Evolutionary conservation across 1,140 invertebrate genomes (phyloP).

Genomic region (Pseudomyrmex pallidus): DNA sequence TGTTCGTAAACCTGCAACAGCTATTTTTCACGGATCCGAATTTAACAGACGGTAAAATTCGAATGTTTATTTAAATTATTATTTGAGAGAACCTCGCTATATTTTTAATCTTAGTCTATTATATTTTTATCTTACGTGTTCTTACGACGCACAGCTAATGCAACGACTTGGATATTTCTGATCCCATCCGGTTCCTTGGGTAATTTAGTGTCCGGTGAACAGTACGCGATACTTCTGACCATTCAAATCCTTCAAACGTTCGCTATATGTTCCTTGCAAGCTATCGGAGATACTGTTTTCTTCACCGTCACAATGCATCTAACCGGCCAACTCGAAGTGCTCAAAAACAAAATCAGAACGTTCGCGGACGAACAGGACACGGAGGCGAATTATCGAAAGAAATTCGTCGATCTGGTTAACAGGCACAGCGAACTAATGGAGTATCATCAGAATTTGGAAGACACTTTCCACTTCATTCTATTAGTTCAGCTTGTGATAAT

Average conservation of each 20-base stretch:
- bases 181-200: constrained; percentile 16
- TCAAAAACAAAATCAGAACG: constrained; percentile 14
- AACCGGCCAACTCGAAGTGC: constrained; percentile 20
- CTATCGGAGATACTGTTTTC: constrained; percentile 3
- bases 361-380: not conserved
- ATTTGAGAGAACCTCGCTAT: no score
- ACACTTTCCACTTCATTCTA: constrained; percentile 13
- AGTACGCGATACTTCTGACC: not conserved
- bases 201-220: not conserved
- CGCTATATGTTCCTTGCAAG: not conserved
- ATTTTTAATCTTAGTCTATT: no score
- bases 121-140: not conserved
- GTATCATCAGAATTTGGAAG: constrained; percentile 46
- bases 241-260: not conserved
- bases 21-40: constrained; percentile 5
- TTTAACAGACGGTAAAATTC: constrained; percentile 25
- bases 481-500: constrained; percentile 4
- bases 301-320: constrained; percentile 33
- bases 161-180: not conserved
- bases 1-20: constrained; percentile 15
- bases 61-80: not conserved
- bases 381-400: constrained; percentile 18
- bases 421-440: constrained; percentile 37
- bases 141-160: not conserved
- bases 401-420: constrained; percentile 14